A percentile compares a stretch with the other conserved stretches of the same genome.
Conservation (phyloP, 2,797 vertebrate genomes). For the Catostomus latipinnis region DNA sequence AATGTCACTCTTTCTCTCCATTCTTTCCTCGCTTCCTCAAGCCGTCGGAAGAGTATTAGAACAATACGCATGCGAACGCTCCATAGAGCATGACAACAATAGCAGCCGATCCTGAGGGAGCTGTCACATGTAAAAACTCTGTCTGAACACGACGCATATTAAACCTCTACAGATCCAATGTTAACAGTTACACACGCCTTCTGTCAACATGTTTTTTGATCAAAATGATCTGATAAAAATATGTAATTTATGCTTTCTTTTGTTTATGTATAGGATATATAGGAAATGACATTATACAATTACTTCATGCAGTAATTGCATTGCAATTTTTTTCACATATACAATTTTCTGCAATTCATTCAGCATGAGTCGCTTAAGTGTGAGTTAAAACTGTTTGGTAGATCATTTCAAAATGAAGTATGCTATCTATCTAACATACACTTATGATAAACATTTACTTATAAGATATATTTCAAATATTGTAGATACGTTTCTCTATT, state of each 20-base stretch:
- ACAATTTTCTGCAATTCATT: not conserved
- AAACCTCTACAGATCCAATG: slow-evolving; percentile 56
- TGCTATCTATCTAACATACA: no score
- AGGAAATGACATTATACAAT: no score
- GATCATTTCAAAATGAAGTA: not conserved
- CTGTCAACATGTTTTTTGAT: slow-evolving; percentile 1
- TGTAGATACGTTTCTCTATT: no score
- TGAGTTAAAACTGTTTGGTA: not conserved
- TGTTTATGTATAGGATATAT: not conserved
- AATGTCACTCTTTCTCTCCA: slow-evolving; percentile 80
- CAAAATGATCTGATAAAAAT: slow-evolving; percentile 12
- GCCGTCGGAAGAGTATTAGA: slow-evolving; percentile 73
- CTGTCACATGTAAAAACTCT: slow-evolving; percentile 72
- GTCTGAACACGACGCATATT: slow-evolving; percentile 64
- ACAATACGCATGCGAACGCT: slow-evolving; percentile 76
- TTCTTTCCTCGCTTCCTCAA: slow-evolving; percentile 72
- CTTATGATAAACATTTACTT: no score
- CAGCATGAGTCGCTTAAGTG: not conserved
- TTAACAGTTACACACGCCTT: slow-evolving; percentile 19
- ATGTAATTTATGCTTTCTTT: not conserved
- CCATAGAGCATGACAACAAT: slow-evolving; percentile 76
- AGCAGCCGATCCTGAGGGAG: slow-evolving; percentile 76
- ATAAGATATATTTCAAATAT: no score
- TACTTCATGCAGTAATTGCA: not conserved
- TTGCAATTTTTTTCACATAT: not conserved